Percentiles rank a stretch among this genome's conserved stretches.
These are phyloP conservation scores for Minunthozetes semirufus DNA, from an alignment of 2,888 invertebrate genomes.

Conservation along the genomic window DNA sequence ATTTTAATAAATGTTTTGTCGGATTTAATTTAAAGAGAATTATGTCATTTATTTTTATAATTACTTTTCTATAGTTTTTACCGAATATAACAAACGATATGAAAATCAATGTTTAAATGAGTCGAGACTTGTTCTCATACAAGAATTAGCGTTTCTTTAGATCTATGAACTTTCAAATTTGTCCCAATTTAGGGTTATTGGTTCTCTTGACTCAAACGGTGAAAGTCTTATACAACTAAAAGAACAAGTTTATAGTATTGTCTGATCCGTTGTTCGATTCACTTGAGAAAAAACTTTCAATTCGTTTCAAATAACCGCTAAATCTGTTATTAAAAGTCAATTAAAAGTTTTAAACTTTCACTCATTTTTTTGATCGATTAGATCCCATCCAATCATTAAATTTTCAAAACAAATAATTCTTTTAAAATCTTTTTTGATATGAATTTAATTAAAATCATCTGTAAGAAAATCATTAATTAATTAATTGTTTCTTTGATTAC, in stretches of 20 bases:
- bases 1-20: too few relatives aligned
- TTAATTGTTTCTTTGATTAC: too few relatives aligned
- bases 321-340: too few relatives aligned
- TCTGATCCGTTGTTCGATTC: neutral
- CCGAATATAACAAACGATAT: neutral
- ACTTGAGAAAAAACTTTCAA: too few relatives aligned
- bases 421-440: neutral
- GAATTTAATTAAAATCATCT: neutral
- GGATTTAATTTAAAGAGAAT: neutral
- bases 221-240: slow-evolving; percentile 4
- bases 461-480: neutral
- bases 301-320: too few relatives aligned
- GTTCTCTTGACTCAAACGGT: neutral
- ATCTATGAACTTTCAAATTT: slow-evolving; percentile 15
- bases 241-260: slow-evolving; percentile 17
- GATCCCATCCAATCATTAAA: too few relatives aligned
- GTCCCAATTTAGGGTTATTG: slow-evolving; percentile 25
- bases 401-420: too few relatives aligned
- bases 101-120: neutral
- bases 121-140: neutral
- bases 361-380: too few relatives aligned
- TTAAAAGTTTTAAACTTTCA: too few relatives aligned
- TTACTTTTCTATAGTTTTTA: neutral
- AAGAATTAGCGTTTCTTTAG: neutral
- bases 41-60: neutral